Percentiles rank a stretch among this genome's conserved stretches.
Evolutionary conservation across 2,113 vertebrate species (phyloP).

Genomic region (Callithrix jacchus): DNA sequence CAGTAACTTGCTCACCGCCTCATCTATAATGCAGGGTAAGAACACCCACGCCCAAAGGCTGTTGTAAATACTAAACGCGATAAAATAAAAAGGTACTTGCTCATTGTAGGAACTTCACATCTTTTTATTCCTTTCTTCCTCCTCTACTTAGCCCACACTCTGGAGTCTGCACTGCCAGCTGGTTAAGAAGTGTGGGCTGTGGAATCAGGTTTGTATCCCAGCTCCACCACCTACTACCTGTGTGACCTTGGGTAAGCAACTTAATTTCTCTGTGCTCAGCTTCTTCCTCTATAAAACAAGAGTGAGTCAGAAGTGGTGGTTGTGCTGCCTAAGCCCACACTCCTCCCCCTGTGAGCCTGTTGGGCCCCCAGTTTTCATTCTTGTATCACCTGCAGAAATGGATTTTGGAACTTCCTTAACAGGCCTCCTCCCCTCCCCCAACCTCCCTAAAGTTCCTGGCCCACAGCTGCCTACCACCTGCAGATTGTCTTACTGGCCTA

Average conservation of each 20-base stretch:
- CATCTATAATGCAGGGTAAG: neutral
- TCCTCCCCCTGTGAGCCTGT: neutral
- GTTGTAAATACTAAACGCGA: neutral
- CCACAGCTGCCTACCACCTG: neutral
- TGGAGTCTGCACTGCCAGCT: neutral
- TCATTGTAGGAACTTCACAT: neutral
- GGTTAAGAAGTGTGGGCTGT: neutral
- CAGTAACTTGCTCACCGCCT: neutral
- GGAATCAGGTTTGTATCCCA: neutral
- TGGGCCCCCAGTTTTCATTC: neutral
- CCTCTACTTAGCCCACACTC: neutral
- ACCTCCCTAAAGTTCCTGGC: neutral
- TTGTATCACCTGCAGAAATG: neutral
- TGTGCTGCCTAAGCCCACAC: neutral
- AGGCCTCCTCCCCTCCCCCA: neutral
- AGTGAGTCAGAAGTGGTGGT: neutral
- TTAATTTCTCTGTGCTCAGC: neutral
- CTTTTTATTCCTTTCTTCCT: neutral
- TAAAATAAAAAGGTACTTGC: neutral
- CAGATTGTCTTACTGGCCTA: neutral
- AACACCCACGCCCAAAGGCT: neutral
- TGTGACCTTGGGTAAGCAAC: neutral
- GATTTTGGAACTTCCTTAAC: neutral
- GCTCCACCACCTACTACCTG: neutral
- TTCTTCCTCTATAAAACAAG: neutral